Conservation (phyloP, 1,140 invertebrate species). For the Pogonognathellus flavescens region DNA sequence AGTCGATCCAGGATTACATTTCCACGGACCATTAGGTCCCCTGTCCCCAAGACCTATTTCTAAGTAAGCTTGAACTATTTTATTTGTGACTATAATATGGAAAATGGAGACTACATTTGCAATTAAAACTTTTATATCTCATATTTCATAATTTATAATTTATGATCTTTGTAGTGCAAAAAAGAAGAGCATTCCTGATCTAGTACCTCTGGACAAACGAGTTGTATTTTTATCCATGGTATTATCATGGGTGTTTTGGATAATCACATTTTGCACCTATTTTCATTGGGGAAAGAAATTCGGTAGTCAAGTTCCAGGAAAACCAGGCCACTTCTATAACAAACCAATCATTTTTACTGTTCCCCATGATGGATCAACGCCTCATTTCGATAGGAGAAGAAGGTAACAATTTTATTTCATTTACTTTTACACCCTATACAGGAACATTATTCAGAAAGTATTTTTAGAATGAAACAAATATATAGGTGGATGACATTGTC, state of each 20-base stretch:
- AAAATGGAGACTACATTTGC: neutral
- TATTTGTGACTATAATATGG: neutral
- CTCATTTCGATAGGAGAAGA: constrained; percentile 28
- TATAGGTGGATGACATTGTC: no score
- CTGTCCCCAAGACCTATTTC: neutral
- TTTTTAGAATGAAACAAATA: no score
- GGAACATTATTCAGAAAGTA: no score
- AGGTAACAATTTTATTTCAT: no score
- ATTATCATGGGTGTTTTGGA: constrained; percentile 64
- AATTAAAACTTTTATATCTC: neutral
- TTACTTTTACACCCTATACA: no score
- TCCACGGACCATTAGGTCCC: neutral
- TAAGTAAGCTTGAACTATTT: neutral
- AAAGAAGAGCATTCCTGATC: constrained; percentile 24
- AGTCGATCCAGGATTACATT: neutral
- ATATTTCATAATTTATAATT: no score
- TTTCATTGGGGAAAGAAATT: constrained; percentile 58
- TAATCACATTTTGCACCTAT: constrained; percentile 54
- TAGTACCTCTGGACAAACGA: constrained; percentile 62
- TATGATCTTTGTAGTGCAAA: neutral
- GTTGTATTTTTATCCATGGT: constrained; percentile 58
- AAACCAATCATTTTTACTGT: constrained; percentile 39
- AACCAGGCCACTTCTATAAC: constrained; percentile 26
- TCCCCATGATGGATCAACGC: constrained; percentile 36
- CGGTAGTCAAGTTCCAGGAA: neutral